A percentile compares a stretch with the other conserved stretches of the same genome.
phyloP scores from a whole-genome alignment of 2,888 invertebrate genomes.

The Boloria selene region DNA sequence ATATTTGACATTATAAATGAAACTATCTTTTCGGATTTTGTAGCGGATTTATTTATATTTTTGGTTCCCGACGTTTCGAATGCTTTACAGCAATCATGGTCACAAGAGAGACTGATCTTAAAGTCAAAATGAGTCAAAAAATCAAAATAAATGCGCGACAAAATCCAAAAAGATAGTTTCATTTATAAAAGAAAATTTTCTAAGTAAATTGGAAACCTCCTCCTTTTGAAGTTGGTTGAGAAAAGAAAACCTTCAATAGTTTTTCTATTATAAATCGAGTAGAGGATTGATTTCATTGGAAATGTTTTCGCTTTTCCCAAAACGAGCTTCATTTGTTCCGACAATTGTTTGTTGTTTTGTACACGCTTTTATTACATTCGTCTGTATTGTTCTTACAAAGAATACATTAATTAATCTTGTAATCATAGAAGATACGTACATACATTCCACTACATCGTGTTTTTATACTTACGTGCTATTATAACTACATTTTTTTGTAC shows the following conservation, averaged over 20 bases:
- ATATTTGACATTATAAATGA: no score
- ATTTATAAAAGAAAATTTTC: no score
- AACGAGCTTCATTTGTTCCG: constrained; percentile 25
- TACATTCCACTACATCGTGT: not conserved
- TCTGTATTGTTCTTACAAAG: not conserved
- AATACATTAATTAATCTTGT: not conserved
- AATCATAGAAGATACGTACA: not conserved
- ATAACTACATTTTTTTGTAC: no score
- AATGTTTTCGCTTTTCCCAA: constrained; percentile 20
- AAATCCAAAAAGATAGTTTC: no score
- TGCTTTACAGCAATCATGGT: no score
- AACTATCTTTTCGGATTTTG: no score
- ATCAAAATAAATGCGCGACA: no score
- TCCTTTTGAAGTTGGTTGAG: not conserved
- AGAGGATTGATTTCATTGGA: constrained; percentile 20
- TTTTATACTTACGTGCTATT: no score
- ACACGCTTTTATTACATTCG: constrained; percentile 1
- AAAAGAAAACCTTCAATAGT: constrained; percentile 1
- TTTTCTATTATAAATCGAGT: constrained; percentile 19
- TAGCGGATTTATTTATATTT: no score
- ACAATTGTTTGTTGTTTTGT: not conserved
- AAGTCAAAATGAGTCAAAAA: no score
- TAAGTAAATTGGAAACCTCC: not conserved
- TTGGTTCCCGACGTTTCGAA: no score
- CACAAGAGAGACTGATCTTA: no score